A percentile compares a stretch with the other conserved stretches of the same genome.
Conservation (phyloP, 2,113 vertebrate species). For the Gallinago undulata region DNA sequence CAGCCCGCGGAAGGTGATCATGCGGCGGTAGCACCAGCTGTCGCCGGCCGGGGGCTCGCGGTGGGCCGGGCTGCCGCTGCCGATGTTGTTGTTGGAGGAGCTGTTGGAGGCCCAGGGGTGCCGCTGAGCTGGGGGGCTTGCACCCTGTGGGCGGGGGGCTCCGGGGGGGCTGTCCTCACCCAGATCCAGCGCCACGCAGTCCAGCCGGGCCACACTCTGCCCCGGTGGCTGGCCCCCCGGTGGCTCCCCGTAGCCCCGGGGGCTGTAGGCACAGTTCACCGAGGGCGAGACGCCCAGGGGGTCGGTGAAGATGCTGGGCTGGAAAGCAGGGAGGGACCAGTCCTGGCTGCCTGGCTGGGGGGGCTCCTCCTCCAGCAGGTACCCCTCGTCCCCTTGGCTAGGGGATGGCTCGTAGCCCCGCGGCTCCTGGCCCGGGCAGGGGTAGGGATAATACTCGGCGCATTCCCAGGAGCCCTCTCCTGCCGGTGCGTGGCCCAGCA, state of each 20-base stretch:
- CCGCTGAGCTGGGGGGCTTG: background rate
- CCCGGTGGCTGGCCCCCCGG: background rate
- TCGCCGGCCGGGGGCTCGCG: conserved; percentile 20
- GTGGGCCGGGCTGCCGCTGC: background rate
- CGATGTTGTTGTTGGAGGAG: conserved; percentile 87
- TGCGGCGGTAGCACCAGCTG: conserved; percentile 59
- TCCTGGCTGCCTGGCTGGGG: conserved; percentile 71
- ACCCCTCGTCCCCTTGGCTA: conserved; percentile 51
- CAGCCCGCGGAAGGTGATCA: conserved; percentile 36
- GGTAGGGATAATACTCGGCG: background rate
- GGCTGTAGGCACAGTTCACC: background rate
- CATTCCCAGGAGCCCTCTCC: conserved; percentile 34
- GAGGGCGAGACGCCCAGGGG: conserved; percentile 77
- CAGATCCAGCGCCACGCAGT: conserved; percentile 30
- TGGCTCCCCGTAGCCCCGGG: background rate
- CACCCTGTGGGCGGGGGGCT: conserved; percentile 42
- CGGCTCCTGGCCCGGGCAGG: background rate
- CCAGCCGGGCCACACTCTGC: background rate
- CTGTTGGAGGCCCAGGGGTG: conserved; percentile 84
- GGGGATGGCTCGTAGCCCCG: conserved; percentile 74
- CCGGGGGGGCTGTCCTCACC: background rate
- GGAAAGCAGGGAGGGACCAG: conserved; percentile 75
- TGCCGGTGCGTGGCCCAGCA: conserved; percentile 75
- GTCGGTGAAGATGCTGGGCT: conserved; percentile 76
- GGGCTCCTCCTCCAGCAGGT: conserved; percentile 69